These are phyloP conservation scores for Caenorhabditis macrosperma DNA, from an alignment of 2,888 invertebrate genomes.

Conservation along the genomic window DNA sequence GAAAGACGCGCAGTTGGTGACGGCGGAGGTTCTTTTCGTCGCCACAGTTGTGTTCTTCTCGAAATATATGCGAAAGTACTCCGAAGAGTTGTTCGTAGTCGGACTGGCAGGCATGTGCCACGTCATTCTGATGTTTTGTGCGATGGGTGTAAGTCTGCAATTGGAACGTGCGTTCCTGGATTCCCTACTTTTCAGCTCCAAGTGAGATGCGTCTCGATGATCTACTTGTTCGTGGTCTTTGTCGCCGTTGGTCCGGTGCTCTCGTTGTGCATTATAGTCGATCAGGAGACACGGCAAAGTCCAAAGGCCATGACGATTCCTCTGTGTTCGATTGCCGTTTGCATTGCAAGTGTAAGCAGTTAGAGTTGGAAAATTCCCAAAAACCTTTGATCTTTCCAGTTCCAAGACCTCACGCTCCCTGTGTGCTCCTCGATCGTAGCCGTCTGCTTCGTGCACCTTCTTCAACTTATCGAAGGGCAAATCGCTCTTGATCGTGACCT, in stretches of 20 bases:
- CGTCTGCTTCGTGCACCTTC: neutral
- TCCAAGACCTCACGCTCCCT: neutral
- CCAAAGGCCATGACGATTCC: neutral
- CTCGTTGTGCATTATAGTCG: neutral
- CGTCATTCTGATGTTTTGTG: conserved; percentile 4
- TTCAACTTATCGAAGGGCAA: conserved; percentile 8
- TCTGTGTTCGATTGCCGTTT: neutral
- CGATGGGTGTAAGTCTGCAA: neutral
- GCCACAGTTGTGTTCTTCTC: neutral
- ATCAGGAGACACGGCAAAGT: neutral
- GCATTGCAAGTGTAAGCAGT: neutral
- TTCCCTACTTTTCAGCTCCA: neutral
- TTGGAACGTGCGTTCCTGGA: no score
- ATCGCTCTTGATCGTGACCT: neutral
- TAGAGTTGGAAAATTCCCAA: neutral
- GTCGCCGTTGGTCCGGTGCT: conserved; percentile 2
- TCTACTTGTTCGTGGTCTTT: neutral
- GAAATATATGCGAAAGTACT: neutral
- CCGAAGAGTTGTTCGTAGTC: conserved; percentile 3
- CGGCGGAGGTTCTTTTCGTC: neutral
- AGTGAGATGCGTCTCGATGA: neutral
- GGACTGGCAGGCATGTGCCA: neutral
- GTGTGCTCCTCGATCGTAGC: neutral
- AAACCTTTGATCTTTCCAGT: neutral
- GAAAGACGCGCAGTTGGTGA: neutral